Evolutionary conservation across 1,140 invertebrate genomes (phyloP), one percentile per base, ranked within the genome.

Genomic region (Musca domestica): DNA sequence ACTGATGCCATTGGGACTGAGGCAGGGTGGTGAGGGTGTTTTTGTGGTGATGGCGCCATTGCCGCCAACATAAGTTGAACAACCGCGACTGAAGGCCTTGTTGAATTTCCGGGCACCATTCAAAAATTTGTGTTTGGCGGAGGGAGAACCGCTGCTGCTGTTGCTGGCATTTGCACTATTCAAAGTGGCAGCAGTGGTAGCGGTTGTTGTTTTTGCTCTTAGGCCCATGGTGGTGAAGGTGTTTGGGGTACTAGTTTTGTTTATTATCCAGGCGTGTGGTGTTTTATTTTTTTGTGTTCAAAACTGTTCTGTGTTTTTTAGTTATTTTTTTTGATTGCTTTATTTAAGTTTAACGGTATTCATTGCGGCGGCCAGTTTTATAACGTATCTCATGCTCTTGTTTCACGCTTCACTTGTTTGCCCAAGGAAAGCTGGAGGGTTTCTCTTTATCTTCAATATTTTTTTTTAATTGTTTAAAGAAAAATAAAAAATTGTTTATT

Each of bases 81-180:
- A 19, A 9, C 20, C 20, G 12, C 20, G 20, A 20, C 20, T 51
- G 20, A 51, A 51, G 48, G 48, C 17, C 20, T 34, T 61, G 41
- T 61, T 61, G 34, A 61, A 30, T 61, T 61, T 61, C 41, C 34
- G 30, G 27, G 27, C 56, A 30, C 27, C 27, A 61, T 61, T 61
- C 12, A 61, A 61, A 15, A 61, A 22, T 34, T 61, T 61, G 34
- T 30, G 34, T 17, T 34, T 34, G 19, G 30, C 17, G 6, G 56
- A 15, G 6, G 54, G 10, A n/a, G 54, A 23, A 30, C 15, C 20
- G 27, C 12, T 22, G 9, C 17, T 27, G 3, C n/a, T 17, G 25
- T 41, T 41, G 12, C 27, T n/a, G 52, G 20, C 20, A 23, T 14
- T 54, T 30, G n/a, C 27, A 41, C 27, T 61, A 34, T 34, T 61